Percentiles rank a stretch among this genome's conserved stretches.
These are phyloP conservation scores for Allolobophora icterica DNA, from an alignment of 2,888 invertebrate species.

Conservation along the genomic window DNA sequence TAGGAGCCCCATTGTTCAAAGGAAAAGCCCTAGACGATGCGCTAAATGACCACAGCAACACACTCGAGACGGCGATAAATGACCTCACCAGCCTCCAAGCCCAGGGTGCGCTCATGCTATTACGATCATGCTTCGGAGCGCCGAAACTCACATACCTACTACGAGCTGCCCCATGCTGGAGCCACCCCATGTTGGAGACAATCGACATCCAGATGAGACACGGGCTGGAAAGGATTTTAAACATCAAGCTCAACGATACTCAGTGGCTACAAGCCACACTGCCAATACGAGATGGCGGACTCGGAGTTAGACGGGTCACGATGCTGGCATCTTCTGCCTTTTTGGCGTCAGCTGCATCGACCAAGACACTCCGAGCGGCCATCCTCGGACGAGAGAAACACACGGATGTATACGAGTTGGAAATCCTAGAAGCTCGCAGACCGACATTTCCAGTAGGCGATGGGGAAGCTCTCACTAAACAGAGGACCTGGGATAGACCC, in stretches of 20 bases:
- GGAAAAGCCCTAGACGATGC: no score
- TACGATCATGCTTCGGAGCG: neutral
- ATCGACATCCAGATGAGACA: no score
- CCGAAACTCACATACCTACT: conserved; percentile 22
- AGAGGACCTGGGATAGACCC: no score
- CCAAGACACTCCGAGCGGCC: no score
- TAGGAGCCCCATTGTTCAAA: no score
- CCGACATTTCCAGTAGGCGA: no score
- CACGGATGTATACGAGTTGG: no score
- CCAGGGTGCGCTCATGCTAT: neutral
- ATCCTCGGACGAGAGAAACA: no score
- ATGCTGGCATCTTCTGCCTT: conserved; percentile 12
- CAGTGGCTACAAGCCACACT: neutral
- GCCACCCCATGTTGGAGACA: neutral
- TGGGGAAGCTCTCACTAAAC: no score
- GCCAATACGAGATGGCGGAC: neutral
- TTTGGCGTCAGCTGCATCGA: no score
- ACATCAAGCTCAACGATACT: neutral
- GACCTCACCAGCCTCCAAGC: neutral
- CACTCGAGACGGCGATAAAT: neutral
- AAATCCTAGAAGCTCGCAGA: no score
- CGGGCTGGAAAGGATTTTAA: neutral
- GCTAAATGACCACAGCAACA: no score
- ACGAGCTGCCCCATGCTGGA: neutral
- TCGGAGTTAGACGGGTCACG: neutral